Conservation (phyloP, 2,113 vertebrate genomes). For the Crypturellus undulatus region DNA sequence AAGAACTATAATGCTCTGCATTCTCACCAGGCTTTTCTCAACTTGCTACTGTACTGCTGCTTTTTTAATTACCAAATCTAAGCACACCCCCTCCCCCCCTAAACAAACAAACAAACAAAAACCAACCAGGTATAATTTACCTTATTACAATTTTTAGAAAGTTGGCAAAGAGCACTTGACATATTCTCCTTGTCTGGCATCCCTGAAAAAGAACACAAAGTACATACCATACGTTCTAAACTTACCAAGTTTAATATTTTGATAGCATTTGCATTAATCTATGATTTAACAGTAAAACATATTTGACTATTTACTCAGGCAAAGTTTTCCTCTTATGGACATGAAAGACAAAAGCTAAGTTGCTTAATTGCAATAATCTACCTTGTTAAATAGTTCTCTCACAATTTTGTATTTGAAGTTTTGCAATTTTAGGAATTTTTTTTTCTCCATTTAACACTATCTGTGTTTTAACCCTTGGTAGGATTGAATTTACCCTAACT, state of each 20-base stretch:
- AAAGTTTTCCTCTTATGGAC: not conserved
- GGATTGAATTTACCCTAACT: not conserved
- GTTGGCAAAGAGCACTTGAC: constrained; percentile 83
- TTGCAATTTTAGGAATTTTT: not conserved
- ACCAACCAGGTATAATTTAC: constrained; percentile 71
- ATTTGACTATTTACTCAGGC: not conserved
- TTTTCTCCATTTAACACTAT: not conserved
- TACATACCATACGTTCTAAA: not conserved
- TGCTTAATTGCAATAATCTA: not conserved
- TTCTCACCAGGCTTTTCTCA: not conserved
- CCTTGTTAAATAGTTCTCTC: not conserved
- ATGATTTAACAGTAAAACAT: not conserved
- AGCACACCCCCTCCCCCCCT: not conserved
- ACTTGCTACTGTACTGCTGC: too few species aligned
- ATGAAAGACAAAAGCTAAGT: not conserved
- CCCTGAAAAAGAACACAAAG: constrained; percentile 78
- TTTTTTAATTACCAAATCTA: not conserved
- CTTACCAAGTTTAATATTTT: not conserved
- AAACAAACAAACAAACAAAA: not conserved
- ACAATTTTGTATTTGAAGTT: not conserved
- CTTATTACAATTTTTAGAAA: constrained; percentile 88
- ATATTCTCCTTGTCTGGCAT: constrained; percentile 93
- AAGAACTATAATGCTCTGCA: not conserved
- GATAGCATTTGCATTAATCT: not conserved
- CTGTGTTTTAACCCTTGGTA: not conserved